Evolutionary conservation across 2,113 vertebrate genomes (phyloP), one percentile per base, ranked within the genome.

Genomic region (Oncorhynchus tshawytscha): DNA sequence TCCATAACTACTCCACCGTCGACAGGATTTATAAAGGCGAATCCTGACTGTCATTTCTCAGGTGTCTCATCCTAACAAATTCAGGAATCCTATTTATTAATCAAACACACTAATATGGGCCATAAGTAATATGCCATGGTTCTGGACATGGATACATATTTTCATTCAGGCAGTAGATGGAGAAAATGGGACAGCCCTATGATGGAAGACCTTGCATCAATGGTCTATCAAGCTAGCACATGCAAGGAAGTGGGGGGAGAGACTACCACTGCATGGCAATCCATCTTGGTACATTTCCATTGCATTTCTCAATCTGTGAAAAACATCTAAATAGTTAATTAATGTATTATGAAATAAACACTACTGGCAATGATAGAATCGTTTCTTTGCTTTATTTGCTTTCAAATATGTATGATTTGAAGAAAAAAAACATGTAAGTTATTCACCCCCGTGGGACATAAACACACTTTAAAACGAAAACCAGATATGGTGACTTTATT

Each of bases 381-480:
- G 87, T 77, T 88, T 83, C 81, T 84, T 60, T 84, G 77, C 78
- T 86, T 87, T 87, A 73, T 70, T 31, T 77, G 27, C 66, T n/a
- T 68, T 81, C 65, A 87, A 74, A 89, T 82, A 83, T 89, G 81
- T 84, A 82, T 77, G 72, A 83, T 88, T 88, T 82, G 78, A 78
- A 76, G 51, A 83, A 81, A 82, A 82, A 72, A 82, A 71, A 87
- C 79, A 85, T 78, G 74, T 45, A 45, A 87, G 85, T 82, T 82
- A 78, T 86, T 87, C 84, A 74, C 81, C 66, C 82, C 86, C 81
- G 18, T 74, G 71, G 84, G 86, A 84, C 72, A 76, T 78, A 78
- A 87, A 81, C 80, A 88, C 51, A 89, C 85, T 86, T 91, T 84
- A 89, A 85, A 88, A 82, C 80, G 69, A 78, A 80, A 82, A 27